Percentiles rank a stretch among this genome's conserved stretches.
Conservation (phyloP, 2,113 vertebrate genomes). For the Notechis scutatus region DNA sequence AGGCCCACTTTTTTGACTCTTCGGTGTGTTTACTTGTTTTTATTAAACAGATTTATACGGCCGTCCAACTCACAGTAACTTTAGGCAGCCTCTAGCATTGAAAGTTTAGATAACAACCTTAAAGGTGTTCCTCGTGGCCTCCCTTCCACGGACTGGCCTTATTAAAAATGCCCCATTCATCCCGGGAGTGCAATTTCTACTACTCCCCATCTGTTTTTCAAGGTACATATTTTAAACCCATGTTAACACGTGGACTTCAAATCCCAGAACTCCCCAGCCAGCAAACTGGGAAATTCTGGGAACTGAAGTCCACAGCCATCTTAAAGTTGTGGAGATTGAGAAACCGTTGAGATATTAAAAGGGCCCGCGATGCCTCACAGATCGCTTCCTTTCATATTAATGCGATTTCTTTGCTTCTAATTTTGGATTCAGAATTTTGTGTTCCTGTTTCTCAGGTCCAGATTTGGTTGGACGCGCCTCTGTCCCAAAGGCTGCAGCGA, state of each 20-base stretch:
- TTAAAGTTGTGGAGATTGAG: neutral
- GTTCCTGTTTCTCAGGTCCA: conserved; percentile 48
- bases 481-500: neutral
- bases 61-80: no score
- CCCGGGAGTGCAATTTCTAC: neutral
- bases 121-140: no score
- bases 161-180: neutral
- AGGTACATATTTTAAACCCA: neutral
- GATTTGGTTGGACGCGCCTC: conserved; percentile 37
- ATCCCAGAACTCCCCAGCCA: neutral
- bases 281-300: neutral
- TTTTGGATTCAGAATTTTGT: neutral
- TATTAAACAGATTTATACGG: no score
- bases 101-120: no score
- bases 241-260: neutral
- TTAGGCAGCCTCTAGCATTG: no score
- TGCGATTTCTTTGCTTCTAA: conserved; percentile 7
- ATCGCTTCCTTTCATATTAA: conserved; percentile 37
- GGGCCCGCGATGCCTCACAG: rapidly evolving
- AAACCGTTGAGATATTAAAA: neutral
- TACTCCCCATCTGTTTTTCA: neutral
- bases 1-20: no score
- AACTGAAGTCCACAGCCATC: neutral
- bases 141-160: no score
- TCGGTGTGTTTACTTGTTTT: no score